These are phyloP conservation scores for Dexiosoma caninum DNA, from an alignment of 2,888 invertebrate species.

Conservation along the genomic window DNA sequence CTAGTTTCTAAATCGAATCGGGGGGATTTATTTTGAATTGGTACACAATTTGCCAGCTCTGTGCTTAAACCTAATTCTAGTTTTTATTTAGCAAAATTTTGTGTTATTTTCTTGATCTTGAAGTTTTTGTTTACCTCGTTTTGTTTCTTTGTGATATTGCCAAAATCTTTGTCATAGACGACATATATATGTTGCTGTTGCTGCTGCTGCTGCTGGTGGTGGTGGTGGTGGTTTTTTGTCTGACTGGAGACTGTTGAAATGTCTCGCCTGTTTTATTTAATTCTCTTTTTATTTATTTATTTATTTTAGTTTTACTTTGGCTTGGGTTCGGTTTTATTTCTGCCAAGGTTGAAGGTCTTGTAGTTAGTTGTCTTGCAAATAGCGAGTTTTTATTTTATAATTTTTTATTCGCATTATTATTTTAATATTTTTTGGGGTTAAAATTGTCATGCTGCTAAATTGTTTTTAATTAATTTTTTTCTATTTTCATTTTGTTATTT, in stretches of 20 bases:
- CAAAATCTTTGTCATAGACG: not conserved
- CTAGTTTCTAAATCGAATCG: too few relatives aligned
- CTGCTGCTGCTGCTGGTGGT: too few relatives aligned
- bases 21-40: too few relatives aligned
- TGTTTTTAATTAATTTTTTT: constrained; percentile 41
- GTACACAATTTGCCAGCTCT: not conserved
- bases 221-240: constrained; percentile 6
- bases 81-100: constrained; percentile 7
- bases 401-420: constrained; percentile 16
- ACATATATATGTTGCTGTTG: constrained; percentile 10
- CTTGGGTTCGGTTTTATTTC: constrained; percentile 28
- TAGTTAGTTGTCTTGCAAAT: constrained; percentile 23
- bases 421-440: constrained; percentile 52
- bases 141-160: not conserved
- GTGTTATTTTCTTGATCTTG: constrained; percentile 38
- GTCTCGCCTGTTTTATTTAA: constrained; percentile 32
- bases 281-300: not conserved
- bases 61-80: constrained; percentile 28
- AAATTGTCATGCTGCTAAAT: constrained; percentile 47
- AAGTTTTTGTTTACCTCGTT: too few relatives aligned
- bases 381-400: not conserved
- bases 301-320: constrained; percentile 29
- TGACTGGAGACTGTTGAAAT: constrained; percentile 17
- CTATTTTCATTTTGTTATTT: too few relatives aligned
- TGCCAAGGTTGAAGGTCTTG: constrained; percentile 52